A percentile compares a stretch with the other conserved stretches of the same genome.
phyloP scores from a whole-genome alignment of 2,888 invertebrate species.

The Phrixothrix hirtus region DNA sequence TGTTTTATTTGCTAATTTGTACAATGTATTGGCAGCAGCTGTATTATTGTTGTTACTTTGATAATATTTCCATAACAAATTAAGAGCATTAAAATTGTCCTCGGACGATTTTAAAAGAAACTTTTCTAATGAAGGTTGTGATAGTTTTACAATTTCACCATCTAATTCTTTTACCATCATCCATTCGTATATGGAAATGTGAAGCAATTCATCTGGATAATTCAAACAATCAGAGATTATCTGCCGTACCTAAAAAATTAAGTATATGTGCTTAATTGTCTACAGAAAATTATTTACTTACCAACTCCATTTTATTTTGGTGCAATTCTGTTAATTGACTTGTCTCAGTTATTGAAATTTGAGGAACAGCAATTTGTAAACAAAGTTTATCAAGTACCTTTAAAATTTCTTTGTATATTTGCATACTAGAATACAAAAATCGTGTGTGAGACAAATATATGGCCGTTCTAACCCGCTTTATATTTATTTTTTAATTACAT shows the following conservation, averaged over 20 bases:
- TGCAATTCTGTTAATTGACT: conserved; percentile 2
- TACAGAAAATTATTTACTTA: background rate
- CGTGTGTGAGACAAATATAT: too few species aligned
- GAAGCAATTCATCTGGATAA: conserved; percentile 83
- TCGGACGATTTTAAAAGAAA: conserved; percentile 70
- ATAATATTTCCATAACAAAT: conserved; percentile 94
- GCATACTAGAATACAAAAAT: conserved; percentile 69
- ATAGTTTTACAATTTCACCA: conserved; percentile 68
- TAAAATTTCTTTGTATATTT: conserved; percentile 86
- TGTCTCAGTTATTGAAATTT: conserved; percentile 2
- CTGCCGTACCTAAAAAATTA: conserved; percentile 58
- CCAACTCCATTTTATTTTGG: conserved; percentile 15
- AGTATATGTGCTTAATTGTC: background rate
- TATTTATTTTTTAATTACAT: too few species aligned
- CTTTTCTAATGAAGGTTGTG: conserved; percentile 73
- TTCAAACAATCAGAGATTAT: conserved; percentile 70
- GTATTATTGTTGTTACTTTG: conserved; percentile 90
- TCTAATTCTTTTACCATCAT: conserved; percentile 77
- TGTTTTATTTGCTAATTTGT: conserved; percentile 78
- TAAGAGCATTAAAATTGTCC: conserved; percentile 62
- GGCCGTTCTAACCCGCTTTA: too few species aligned
- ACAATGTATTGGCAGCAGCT: conserved; percentile 88
- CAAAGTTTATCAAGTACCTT: conserved; percentile 68
- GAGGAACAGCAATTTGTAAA: conserved; percentile 11
- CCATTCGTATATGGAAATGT: conserved; percentile 93